phyloP scores from a whole-genome alignment of 2,888 invertebrate genomes.

The Sminthurinus aureus region DNA sequence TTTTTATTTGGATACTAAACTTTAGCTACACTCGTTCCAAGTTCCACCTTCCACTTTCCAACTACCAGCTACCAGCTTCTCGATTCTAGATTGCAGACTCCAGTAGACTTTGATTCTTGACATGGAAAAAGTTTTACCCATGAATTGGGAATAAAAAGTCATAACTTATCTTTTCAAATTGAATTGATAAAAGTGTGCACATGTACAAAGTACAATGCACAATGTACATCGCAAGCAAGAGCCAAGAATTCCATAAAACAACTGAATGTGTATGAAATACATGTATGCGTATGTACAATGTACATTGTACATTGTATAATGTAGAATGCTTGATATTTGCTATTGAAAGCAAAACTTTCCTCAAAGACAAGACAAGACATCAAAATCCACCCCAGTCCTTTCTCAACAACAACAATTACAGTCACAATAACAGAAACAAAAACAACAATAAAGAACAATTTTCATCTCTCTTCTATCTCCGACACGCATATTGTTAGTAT shows the following conservation, averaged over 20 bases:
- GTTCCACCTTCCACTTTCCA: not conserved
- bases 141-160: not conserved
- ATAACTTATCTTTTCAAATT: not conserved
- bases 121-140: not conserved
- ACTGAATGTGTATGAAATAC: no score
- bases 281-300: no score
- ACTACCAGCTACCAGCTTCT: not conserved
- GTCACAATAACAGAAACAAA: no score
- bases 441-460: not conserved
- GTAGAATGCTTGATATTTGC: no score
- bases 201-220: no score
- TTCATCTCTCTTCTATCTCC: not conserved
- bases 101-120: not conserved
- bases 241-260: not conserved
- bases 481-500: no score
- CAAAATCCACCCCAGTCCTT: not conserved
- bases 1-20: not conserved
- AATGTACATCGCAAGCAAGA: not conserved
- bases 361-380: not conserved
- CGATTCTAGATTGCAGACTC: no score
- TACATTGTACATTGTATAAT: no score
- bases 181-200: not conserved
- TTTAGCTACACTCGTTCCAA: no score
- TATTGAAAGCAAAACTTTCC: no score
- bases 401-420: not conserved